phyloP scores from a whole-genome alignment of 1,140 invertebrate species.

The Berghia stephanieae region DNA sequence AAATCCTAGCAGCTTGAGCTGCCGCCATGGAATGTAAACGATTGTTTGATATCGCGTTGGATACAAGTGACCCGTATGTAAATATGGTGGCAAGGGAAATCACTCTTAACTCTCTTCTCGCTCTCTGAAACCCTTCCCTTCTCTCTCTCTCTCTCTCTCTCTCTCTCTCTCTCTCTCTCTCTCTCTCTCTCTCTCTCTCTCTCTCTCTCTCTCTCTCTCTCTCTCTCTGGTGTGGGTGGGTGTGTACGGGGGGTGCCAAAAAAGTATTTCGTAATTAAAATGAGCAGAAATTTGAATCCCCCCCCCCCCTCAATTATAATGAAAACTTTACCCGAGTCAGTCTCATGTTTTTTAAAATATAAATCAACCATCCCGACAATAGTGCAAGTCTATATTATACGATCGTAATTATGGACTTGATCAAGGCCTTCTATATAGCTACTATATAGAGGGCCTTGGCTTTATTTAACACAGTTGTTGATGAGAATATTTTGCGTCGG shows the following conservation, averaged over 20 bases:
- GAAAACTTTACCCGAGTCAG: not conserved
- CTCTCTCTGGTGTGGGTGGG: not conserved
- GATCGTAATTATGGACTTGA: too few species aligned
- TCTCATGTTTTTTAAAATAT: too few species aligned
- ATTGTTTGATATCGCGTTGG: constrained; percentile 56
- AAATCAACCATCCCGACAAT: too few species aligned
- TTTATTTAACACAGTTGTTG: too few species aligned
- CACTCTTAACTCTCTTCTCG: constrained; percentile 17
- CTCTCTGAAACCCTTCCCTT: not conserved
- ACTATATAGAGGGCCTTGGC: too few species aligned
- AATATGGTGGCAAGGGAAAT: constrained; percentile 45
- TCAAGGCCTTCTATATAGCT: too few species aligned
- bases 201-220: not conserved
- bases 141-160: not conserved
- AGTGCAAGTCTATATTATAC: too few species aligned
- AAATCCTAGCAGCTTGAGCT: not conserved
- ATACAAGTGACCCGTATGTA: constrained; percentile 59
- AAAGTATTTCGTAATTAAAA: too few species aligned
- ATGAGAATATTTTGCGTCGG: too few species aligned
- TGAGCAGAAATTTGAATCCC: too few species aligned
- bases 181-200: not conserved
- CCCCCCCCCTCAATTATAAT: not conserved
- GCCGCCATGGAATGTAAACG: constrained; percentile 24
- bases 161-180: not conserved
- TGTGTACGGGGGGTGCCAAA: too few species aligned